Evolutionary conservation across 2,113 vertebrate species (phyloP).

Genomic region (Candoia aspera): DNA sequence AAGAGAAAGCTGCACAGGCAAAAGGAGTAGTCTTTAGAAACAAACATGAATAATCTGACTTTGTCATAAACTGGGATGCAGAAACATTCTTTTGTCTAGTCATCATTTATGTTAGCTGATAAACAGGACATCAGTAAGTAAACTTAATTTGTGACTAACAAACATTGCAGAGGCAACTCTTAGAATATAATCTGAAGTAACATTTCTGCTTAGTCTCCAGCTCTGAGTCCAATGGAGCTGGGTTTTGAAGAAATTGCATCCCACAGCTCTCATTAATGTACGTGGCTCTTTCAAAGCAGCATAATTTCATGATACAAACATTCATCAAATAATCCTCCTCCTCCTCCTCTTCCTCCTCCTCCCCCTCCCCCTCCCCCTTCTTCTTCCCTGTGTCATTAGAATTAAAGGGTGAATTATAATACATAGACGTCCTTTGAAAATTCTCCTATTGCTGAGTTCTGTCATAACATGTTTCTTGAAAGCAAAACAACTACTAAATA

Average conservation of each 20-base stretch:
- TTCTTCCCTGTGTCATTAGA: background rate
- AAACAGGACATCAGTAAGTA: conserved; percentile 31
- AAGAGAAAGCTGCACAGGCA: background rate
- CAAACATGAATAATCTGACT: background rate
- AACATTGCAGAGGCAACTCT: background rate
- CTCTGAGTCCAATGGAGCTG: conserved; percentile 14
- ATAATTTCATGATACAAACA: conserved; percentile 2
- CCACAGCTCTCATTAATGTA: background rate
- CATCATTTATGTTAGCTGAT: background rate
- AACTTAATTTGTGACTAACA: conserved; percentile 38
- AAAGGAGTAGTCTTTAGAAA: background rate
- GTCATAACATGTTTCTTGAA: conserved; percentile 5
- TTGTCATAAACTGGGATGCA: background rate
- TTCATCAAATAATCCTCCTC: too few species aligned
- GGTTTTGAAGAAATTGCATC: background rate
- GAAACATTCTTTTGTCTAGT: conserved; percentile 21
- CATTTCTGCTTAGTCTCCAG: conserved; percentile 10
- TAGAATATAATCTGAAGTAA: background rate
- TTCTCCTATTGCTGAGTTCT: background rate
- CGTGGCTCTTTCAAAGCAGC: background rate
- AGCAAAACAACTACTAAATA: conserved; percentile 20
- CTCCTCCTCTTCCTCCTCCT: too few species aligned
- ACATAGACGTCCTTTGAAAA: background rate
- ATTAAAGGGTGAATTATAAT: background rate
- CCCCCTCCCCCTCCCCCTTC: background rate